Percentiles rank a stretch among this genome's conserved stretches.
Conservation (phyloP, 2,888 invertebrate genomes). For the Plutella xylostella region DNA sequence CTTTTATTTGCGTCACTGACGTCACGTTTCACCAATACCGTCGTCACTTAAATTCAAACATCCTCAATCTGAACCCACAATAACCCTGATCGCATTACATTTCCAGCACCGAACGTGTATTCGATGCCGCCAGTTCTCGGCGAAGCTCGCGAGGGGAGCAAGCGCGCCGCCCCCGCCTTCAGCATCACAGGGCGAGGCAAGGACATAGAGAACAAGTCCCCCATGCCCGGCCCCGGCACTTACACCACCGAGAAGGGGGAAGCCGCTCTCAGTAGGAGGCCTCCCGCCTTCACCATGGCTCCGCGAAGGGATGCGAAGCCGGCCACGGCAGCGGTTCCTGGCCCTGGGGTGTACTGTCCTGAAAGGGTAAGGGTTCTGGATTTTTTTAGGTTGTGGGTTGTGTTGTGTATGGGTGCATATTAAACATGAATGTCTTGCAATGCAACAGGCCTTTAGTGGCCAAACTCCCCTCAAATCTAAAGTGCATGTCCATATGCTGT, state of each 20-base stretch:
- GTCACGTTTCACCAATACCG: no score
- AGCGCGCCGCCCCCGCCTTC: constrained; percentile 85
- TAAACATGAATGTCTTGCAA: background rate
- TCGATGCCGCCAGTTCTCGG: constrained; percentile 84
- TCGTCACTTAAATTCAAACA: no score
- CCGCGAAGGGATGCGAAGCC: constrained; percentile 52
- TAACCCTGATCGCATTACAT: no score
- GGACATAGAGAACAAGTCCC: constrained; percentile 43
- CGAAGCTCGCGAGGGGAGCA: constrained; percentile 62
- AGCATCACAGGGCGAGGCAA: constrained; percentile 89
- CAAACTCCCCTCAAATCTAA: background rate
- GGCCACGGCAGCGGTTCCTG: constrained; percentile 51
- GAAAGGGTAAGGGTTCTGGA: constrained; percentile 65
- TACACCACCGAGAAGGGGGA: constrained; percentile 72
- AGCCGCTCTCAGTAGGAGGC: constrained; percentile 48
- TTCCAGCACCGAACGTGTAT: constrained; percentile 89
- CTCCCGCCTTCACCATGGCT: constrained; percentile 91
- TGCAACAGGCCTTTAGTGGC: background rate
- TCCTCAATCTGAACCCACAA: no score
- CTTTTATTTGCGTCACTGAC: no score
- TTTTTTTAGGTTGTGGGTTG: background rate
- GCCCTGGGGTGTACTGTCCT: constrained; percentile 75
- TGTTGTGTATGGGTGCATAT: background rate
- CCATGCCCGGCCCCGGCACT: constrained; percentile 87
- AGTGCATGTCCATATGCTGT: background rate